Conservation (phyloP, 2,888 invertebrate genomes). For the Lepidochrysops patricia region DNA sequence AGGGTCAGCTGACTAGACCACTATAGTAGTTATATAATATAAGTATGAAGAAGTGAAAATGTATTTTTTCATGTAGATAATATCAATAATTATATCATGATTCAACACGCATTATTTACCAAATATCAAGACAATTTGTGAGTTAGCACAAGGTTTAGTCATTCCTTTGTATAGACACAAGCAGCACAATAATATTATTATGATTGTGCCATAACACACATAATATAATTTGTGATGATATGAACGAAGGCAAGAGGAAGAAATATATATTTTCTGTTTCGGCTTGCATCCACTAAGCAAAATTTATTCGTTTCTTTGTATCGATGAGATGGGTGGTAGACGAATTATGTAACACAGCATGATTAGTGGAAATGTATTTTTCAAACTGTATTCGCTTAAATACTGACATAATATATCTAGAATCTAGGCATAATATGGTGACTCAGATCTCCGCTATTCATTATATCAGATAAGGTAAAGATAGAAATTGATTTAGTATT, state of each 20-base stretch:
- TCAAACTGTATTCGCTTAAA: constrained; percentile 16
- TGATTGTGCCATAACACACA: not conserved
- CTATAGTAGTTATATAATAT: not conserved
- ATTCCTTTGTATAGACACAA: not conserved
- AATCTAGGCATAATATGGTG: too few species aligned
- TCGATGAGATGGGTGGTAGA: not conserved
- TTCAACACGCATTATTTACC: not conserved
- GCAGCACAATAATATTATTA: not conserved
- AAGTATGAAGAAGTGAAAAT: not conserved
- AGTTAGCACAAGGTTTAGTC: not conserved
- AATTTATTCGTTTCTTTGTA: not conserved
- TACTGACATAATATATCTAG: constrained; percentile 16
- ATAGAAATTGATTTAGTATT: too few species aligned
- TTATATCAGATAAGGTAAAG: too few species aligned
- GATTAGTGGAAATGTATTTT: not conserved
- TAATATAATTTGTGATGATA: not conserved
- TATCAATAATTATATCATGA: not conserved
- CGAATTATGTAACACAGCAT: not conserved
- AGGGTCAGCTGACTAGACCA: not conserved
- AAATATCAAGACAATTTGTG: not conserved
- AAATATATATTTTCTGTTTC: not conserved
- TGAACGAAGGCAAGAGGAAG: not conserved
- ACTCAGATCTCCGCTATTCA: too few species aligned
- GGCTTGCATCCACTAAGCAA: not conserved
- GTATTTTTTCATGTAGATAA: not conserved